phyloP scores from a whole-genome alignment of 2,888 invertebrate genomes.

The Meghimatium bilineatum region DNA sequence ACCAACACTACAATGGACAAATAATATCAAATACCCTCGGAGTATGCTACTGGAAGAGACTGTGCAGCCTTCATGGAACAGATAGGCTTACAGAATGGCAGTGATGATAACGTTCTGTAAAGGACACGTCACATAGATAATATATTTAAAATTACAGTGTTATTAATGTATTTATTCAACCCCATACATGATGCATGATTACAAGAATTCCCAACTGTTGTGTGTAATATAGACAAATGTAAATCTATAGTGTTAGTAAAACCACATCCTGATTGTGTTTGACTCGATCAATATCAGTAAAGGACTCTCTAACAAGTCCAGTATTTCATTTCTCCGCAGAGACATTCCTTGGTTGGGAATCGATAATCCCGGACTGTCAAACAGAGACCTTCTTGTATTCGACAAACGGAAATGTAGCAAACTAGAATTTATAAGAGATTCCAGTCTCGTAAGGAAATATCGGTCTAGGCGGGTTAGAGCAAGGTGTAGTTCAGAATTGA shows the following conservation, averaged over 20 bases:
- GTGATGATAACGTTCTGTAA: too few relatives aligned
- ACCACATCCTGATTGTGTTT: neutral
- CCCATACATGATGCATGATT: too few relatives aligned
- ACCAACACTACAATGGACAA: too few relatives aligned
- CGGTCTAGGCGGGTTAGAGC: neutral
- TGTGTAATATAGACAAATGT: neutral
- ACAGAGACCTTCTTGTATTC: constrained; percentile 5
- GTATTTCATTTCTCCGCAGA: neutral
- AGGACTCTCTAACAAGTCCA: constrained; percentile 7
- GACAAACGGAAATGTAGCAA: constrained; percentile 4
- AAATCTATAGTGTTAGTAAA: constrained; percentile 17
- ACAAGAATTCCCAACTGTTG: too few relatives aligned
- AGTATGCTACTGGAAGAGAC: too few relatives aligned
- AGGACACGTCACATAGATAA: too few relatives aligned
- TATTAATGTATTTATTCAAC: too few relatives aligned
- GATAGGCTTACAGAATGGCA: too few relatives aligned
- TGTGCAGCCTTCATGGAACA: too few relatives aligned
- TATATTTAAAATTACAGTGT: too few relatives aligned
- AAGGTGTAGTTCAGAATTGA: neutral
- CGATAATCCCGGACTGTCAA: constrained; percentile 14
- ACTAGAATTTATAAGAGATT: constrained; percentile 1
- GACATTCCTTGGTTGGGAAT: neutral
- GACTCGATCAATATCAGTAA: constrained; percentile 3
- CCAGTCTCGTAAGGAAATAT: neutral
- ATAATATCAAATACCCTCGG: too few relatives aligned